Conservation (phyloP, 2,888 invertebrate species). For the Hypomecis atomaria region DNA sequence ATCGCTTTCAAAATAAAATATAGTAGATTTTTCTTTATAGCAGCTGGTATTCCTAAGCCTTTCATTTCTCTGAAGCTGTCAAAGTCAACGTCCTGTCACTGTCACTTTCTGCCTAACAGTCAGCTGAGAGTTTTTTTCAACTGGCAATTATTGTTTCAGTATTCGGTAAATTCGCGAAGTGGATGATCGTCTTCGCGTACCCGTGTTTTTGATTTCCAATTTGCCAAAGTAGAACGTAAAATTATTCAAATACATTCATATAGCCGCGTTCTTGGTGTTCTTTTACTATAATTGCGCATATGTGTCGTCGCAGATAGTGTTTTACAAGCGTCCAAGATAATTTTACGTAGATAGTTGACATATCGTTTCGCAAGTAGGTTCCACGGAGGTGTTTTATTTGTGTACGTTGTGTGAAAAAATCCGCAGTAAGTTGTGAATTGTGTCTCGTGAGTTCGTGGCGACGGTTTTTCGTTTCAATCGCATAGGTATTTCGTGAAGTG, state of each 20-base stretch:
- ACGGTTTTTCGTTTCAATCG: slow-evolving; percentile 49
- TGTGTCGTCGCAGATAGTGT: slow-evolving; percentile 29
- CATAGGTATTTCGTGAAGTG: slow-evolving; percentile 54
- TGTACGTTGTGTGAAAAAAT: slow-evolving; percentile 72
- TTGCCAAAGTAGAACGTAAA: slow-evolving; percentile 49
- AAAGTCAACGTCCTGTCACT: slow-evolving; percentile 30
- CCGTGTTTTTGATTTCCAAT: slow-evolving; percentile 38
- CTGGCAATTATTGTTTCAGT: slow-evolving; percentile 54
- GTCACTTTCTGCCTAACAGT: slow-evolving; percentile 33
- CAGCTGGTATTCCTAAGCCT: slow-evolving; percentile 1
- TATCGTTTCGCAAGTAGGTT: slow-evolving; percentile 78
- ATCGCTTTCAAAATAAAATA: neutral
- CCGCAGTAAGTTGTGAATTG: slow-evolving; percentile 52
- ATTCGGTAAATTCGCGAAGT: slow-evolving; percentile 62
- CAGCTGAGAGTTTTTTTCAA: slow-evolving; percentile 46
- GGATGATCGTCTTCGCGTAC: slow-evolving; percentile 45
- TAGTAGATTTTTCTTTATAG: neutral
- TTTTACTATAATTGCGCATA: slow-evolving; percentile 26
- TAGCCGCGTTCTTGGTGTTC: slow-evolving; percentile 29
- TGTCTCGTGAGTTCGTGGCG: slow-evolving; percentile 45
- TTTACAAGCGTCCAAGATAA: slow-evolving; percentile 48
- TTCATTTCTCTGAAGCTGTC: neutral
- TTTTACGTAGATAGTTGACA: slow-evolving; percentile 75
- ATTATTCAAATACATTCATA: slow-evolving; percentile 40
- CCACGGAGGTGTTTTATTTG: slow-evolving; percentile 74